A percentile compares a stretch with the other conserved stretches of the same genome.
Conservation (phyloP, 2,113 vertebrate genomes). For the Edolisoma coerulescens region DNA sequence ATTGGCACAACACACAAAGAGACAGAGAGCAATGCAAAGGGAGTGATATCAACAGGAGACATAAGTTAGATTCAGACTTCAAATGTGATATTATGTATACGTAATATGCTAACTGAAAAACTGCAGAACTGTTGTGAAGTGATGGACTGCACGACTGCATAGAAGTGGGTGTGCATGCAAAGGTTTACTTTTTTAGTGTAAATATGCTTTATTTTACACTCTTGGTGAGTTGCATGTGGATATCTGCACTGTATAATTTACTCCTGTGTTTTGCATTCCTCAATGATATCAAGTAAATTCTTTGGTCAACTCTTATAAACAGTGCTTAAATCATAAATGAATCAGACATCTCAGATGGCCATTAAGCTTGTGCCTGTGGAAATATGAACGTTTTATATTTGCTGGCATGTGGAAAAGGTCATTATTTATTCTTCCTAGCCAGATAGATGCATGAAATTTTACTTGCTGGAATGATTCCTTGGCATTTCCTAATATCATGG, state of each 20-base stretch:
- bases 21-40: neutral
- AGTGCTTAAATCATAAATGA: slow-evolving; percentile 19
- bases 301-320: slow-evolving; percentile 10
- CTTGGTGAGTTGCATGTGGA: neutral
- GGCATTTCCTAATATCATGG: slow-evolving; percentile 64
- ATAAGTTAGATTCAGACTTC: neutral
- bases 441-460: slow-evolving; percentile 55
- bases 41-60: neutral
- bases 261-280: slow-evolving; percentile 54
- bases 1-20: neutral
- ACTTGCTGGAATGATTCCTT: slow-evolving; percentile 59
- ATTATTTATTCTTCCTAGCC: slow-evolving; percentile 49
- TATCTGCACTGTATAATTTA: slow-evolving; percentile 37
- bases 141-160: neutral
- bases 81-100: neutral
- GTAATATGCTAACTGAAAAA: neutral
- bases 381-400: slow-evolving; percentile 33
- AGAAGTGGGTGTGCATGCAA: neutral
- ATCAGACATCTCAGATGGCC: slow-evolving; percentile 34
- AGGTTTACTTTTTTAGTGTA: neutral
- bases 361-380: slow-evolving; percentile 35
- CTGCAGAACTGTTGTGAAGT: neutral
- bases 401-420: slow-evolving; percentile 49
- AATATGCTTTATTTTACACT: slow-evolving; percentile 2
- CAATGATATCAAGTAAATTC: slow-evolving; percentile 34